Base-by-base conservation (phyloP, 2,113 vertebrate genomes). In the Circaetus gallicus region DNA sequence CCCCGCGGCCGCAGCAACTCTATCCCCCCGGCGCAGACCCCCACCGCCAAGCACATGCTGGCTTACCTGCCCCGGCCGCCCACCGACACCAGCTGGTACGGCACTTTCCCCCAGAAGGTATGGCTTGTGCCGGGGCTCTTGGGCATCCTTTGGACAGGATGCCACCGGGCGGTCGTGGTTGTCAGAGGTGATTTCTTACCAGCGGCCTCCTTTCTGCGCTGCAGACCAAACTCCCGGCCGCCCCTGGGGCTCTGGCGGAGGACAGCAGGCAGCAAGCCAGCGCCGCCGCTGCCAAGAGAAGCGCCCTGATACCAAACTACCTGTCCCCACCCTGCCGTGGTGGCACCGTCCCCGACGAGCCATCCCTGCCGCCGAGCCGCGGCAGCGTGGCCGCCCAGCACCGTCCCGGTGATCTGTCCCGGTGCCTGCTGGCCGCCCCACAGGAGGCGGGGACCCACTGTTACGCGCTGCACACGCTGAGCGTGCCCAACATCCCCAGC, bases 41-140 rank as follows among this genome's bases (percentile, higher is more conserved):
- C 98, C 29, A 98, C 95, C 0, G 98, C 98, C 31, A 98, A 98
- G 97, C 98, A 98, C 80, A 96, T 98, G 96, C 95, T 98, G 93
- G 98, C 98, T 1, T 98, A 98, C 90, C 97, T 98, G 66, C 98
- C 98, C 3, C 96, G 97, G 91, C 97, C 98, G 0, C 96, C 95
- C n/a, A 77, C 95, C 3, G 96, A 97, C 42, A 92, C 91, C 21
- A 76, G 89, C 79, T 83, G 40, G 22, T 98, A 97, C 15, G 93
- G 95, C 88, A 96, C 98, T n/a, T 98, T 98, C 90, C 92, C 96
- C 19, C 93, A 95, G 82, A 97, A 98, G 98, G 98, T 98, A 97
- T 8, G 80, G 56, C 52, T 49, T 5, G 8, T 4, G 2, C 53
- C 5, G 13, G 6, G 90, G 74, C 65, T 17, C 78, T 3, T 11